Conservation (phyloP, 1,140 invertebrate species). For the Bombus breviceps region DNA sequence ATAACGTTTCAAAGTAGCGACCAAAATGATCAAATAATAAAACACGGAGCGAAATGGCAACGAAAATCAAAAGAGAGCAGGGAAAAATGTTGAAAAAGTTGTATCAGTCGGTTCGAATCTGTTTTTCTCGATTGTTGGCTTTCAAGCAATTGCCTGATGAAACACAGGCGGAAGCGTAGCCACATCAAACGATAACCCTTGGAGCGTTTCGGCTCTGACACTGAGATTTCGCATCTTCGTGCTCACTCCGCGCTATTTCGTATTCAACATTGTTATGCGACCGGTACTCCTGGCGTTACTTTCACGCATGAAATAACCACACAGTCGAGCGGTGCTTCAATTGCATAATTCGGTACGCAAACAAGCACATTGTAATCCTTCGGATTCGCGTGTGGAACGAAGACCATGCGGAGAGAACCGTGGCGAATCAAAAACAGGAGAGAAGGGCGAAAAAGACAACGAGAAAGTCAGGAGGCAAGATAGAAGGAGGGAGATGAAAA, state of each 20-base stretch:
- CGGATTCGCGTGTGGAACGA: conserved; percentile 15
- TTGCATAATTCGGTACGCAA: conserved; percentile 53
- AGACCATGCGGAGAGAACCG: not conserved
- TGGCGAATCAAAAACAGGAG: not conserved
- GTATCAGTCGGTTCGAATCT: not conserved
- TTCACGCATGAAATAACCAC: conserved; percentile 65
- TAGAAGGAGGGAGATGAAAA: not conserved
- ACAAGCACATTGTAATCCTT: conserved; percentile 40
- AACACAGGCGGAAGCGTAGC: not conserved
- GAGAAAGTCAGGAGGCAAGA: not conserved
- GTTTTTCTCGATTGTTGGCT: not conserved
- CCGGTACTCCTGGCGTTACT: conserved; percentile 47
- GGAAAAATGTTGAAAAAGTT: not conserved
- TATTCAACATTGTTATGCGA: conserved; percentile 56
- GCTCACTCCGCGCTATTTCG: conserved; percentile 15
- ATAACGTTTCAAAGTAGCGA: not conserved
- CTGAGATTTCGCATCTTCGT: conserved; percentile 6
- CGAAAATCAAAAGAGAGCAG: not conserved
- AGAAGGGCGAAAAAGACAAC: not conserved
- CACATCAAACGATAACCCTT: not conserved
- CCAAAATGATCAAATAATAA: not conserved
- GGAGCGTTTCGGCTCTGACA: not conserved
- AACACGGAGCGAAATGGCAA: not conserved
- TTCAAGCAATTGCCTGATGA: not conserved
- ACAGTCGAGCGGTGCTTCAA: conserved; percentile 37